Evolutionary conservation across 1,140 invertebrate genomes (phyloP), one percentile per base, ranked within the genome.

Genomic region (Drosophila aff.): DNA sequence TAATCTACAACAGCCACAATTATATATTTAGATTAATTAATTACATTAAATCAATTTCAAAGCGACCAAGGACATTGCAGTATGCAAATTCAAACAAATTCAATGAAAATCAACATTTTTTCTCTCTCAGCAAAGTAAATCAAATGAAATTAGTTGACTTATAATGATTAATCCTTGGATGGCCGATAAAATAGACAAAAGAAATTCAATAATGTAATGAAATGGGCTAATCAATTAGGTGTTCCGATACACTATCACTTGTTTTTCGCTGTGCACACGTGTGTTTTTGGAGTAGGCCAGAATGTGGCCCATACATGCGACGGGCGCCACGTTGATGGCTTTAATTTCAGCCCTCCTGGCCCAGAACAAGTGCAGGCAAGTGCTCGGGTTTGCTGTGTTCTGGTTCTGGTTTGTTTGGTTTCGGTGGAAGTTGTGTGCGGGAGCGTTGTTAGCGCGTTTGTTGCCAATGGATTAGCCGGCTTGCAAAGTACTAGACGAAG

Each of bases 251-350:
- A 16, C 33, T 33, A 47, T n/a, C 33, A 13, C 40, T 18, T 33
- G 4, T 66, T 68, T 68, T 38, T 46, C 33, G 0, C 31, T 36
- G 67, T 72, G 65, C 31, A 72, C 11, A 2, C 46, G 38, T 60
- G 69, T 28, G 23, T 18, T 50, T 23, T 55, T 33, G 43, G 52
- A 21, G 28, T 50, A 55, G 75, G 64, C 74, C 74, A 67, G 44
- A 78, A 71, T 78, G 76, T 78, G 76, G 65, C 50, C 75, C 41
- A 69, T 62, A 78, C 76, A 78, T 78, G 76, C 76, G 49, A 78
- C 52, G 58, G 38, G 11, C 23, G 47, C 33, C 57, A 36, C 46
- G 53, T 67, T 76, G 53, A 52, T 76, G 74, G 73, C 74, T 76
- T 76, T 76, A 78, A 77, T 77, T 40, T 50, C 74, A 52, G 55